phyloP scores from a whole-genome alignment of 1,140 invertebrate species.

The Pissodes strobi region DNA sequence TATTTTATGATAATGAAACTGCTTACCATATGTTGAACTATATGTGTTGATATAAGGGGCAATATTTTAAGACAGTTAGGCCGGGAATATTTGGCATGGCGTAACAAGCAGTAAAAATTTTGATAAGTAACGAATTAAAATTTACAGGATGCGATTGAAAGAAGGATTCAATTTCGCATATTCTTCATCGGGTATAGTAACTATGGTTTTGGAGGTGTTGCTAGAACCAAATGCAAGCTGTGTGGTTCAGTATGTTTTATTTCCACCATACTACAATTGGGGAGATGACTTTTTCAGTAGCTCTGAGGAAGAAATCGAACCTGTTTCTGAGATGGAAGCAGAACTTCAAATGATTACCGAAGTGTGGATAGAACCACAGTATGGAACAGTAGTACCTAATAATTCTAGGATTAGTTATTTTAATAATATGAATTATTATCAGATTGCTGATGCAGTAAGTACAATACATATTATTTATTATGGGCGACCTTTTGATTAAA shows the following conservation, averaged over 20 bases:
- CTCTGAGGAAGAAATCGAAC: slow-evolving; percentile 63
- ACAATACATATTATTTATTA: too few relatives aligned
- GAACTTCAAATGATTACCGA: slow-evolving; percentile 78
- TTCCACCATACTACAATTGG: slow-evolving; percentile 71
- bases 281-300: slow-evolving; percentile 54
- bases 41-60: too few relatives aligned
- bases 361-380: slow-evolving; percentile 83
- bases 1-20: too few relatives aligned
- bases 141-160: slow-evolving; percentile 74
- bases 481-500: too few relatives aligned
- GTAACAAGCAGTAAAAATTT: too few relatives aligned
- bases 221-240: slow-evolving; percentile 67
- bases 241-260: slow-evolving; percentile 79
- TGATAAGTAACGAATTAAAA: too few relatives aligned
- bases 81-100: too few relatives aligned
- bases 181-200: slow-evolving; percentile 75
- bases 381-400: slow-evolving; percentile 63
- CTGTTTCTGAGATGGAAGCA: slow-evolving; percentile 64
- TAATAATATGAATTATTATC: slow-evolving; percentile 65
- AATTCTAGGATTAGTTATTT: slow-evolving; percentile 59
- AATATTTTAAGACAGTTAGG: too few relatives aligned
- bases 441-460: slow-evolving; percentile 68
- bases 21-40: too few relatives aligned
- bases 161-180: slow-evolving; percentile 81
- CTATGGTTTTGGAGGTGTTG: slow-evolving; percentile 75